phyloP scores from a whole-genome alignment of 2,797 vertebrate genomes.

The Alexandromys oeconomus region DNA sequence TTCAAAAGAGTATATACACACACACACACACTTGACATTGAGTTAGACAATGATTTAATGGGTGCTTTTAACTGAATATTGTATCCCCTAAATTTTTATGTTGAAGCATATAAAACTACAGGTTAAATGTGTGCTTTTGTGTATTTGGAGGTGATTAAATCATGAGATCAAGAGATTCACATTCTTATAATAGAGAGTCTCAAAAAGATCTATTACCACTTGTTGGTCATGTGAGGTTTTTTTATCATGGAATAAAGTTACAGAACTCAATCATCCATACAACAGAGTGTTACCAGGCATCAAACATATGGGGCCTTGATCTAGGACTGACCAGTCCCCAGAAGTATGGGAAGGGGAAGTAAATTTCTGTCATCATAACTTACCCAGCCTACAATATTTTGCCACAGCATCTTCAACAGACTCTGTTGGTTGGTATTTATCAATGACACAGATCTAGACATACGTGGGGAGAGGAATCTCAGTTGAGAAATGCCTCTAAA shows the following conservation, averaged over 20 bases:
- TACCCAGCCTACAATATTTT: too few species aligned
- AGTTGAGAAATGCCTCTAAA: too few species aligned
- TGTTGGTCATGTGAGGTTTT: neutral
- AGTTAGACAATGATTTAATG: neutral
- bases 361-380: too few species aligned
- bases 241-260: neutral
- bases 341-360: too few species aligned
- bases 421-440: too few species aligned
- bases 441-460: too few species aligned
- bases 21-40: neutral
- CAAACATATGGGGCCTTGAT: neutral
- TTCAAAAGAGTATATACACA: neutral
- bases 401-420: too few species aligned
- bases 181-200: neutral
- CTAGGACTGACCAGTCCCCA: too few species aligned
- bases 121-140: neutral
- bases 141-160: neutral
- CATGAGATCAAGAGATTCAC: neutral
- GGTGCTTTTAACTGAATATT: neutral
- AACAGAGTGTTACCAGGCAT: neutral
- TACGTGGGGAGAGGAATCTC: too few species aligned
- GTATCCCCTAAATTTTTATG: neutral
- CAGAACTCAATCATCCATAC: neutral
- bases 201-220: neutral
- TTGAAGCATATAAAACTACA: neutral